phyloP scores from a whole-genome alignment of 92 coral and sea anemone genomes.

The Palythoa caribaeorum region DNA sequence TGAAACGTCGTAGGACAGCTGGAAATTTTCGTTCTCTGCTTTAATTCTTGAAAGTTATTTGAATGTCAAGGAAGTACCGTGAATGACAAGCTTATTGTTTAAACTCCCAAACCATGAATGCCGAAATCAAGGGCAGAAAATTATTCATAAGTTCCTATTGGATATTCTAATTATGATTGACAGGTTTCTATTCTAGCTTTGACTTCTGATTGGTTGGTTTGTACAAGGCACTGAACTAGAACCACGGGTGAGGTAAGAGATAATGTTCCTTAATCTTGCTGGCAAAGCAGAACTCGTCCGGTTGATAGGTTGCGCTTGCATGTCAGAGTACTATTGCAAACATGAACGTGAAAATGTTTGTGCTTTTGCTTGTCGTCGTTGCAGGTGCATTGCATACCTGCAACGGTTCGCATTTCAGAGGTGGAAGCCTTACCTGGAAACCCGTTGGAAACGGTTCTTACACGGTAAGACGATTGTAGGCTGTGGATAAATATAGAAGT shows the following conservation, averaged over 20 bases:
- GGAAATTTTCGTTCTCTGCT: too few relatives aligned
- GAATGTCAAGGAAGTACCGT: too few relatives aligned
- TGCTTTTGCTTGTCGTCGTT: background rate
- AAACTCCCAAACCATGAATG: too few relatives aligned
- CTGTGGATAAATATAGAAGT: too few relatives aligned
- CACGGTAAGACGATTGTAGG: background rate
- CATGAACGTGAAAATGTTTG: background rate
- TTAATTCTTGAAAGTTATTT: too few relatives aligned
- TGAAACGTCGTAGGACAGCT: too few relatives aligned
- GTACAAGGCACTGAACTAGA: too few relatives aligned
- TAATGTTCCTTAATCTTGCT: too few relatives aligned
- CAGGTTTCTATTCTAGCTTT: background rate
- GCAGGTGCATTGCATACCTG: background rate
- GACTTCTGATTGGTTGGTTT: background rate
- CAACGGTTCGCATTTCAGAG: conserved; percentile 58
- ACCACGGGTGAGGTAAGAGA: too few relatives aligned
- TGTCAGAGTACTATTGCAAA: background rate
- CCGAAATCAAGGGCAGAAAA: too few relatives aligned
- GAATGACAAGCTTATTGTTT: too few relatives aligned
- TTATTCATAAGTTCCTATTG: background rate
- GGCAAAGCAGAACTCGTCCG: background rate
- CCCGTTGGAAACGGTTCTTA: background rate
- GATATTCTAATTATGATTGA: background rate
- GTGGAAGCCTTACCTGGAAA: conserved; percentile 26
- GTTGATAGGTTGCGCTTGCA: background rate